Evolutionary conservation across 2,797 vertebrate species (phyloP).

Genomic region (Acrocephalus scirpaceus): DNA sequence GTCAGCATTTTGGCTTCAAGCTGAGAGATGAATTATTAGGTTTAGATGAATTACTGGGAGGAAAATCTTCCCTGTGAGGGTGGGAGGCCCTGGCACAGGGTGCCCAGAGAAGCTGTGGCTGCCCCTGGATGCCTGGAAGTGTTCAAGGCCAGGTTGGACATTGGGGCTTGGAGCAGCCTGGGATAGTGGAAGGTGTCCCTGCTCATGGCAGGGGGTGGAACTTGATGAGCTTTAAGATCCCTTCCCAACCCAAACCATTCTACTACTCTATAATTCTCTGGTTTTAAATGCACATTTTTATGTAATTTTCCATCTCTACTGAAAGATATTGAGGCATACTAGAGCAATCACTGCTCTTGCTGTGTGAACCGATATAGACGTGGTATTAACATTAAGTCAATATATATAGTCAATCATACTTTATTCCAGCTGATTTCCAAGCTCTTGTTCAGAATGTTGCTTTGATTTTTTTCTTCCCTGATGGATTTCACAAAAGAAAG

Average conservation of each 20-base stretch:
- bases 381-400: neutral
- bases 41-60: neutral
- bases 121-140: neutral
- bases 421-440: neutral
- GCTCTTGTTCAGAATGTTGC: neutral
- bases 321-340: neutral
- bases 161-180: neutral
- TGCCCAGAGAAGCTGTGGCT: neutral
- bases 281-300: neutral
- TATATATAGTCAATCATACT: neutral
- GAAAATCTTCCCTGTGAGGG: rapidly evolving
- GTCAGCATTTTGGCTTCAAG: neutral
- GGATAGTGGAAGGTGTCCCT: rapidly evolving
- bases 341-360: neutral
- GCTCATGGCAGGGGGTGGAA: too few relatives aligned
- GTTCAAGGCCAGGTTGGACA: neutral
- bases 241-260: neutral
- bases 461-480: neutral
- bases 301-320: neutral
- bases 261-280: neutral
- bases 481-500: neutral
- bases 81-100: neutral
- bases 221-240: rapidly evolving
- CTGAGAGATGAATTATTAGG: neutral
- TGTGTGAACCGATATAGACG: neutral